Evolutionary conservation across 2,113 vertebrate genomes (phyloP).

Genomic region (Galbula dea): DNA sequence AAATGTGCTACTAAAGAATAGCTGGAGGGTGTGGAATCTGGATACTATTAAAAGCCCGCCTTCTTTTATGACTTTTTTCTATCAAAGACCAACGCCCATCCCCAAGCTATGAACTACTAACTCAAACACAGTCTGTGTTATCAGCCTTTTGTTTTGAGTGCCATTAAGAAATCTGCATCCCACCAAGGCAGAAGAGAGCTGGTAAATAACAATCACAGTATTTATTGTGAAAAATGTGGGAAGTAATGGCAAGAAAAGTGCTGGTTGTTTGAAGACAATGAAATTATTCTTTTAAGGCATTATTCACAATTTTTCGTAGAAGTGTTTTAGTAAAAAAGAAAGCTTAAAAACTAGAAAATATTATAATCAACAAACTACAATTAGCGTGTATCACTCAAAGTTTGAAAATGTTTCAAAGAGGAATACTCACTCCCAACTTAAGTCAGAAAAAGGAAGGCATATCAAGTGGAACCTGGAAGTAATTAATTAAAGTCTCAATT

Average conservation of each 20-base stretch:
- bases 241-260: background rate
- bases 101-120: background rate
- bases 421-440: background rate
- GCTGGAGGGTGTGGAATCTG: background rate
- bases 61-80: background rate
- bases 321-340: background rate
- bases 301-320: background rate
- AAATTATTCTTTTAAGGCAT: background rate
- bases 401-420: background rate
- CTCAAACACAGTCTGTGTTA: background rate
- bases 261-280: background rate
- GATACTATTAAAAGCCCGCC: background rate
- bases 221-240: background rate
- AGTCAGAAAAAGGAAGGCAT: background rate
- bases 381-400: background rate
- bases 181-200: background rate
- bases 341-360: background rate
- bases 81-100: background rate
- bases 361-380: background rate
- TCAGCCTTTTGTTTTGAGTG: background rate
- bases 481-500: background rate
- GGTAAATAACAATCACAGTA: background rate
- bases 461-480: background rate
- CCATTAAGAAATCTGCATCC: background rate
- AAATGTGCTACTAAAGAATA: background rate